Evolutionary conservation across 2,113 vertebrate species (phyloP).

Genomic region (Carassius carassius): DNA sequence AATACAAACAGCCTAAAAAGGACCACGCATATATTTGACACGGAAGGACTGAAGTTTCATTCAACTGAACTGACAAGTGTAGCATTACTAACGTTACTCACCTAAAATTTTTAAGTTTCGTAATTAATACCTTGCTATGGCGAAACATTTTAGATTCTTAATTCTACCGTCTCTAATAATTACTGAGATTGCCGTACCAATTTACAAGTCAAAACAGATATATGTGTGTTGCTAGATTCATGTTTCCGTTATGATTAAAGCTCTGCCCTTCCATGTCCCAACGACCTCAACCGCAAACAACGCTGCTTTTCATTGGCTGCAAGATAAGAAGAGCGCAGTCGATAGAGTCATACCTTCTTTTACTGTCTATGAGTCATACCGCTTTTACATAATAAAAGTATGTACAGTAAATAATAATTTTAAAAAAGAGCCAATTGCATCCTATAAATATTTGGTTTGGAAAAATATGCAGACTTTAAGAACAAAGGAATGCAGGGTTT

Average conservation of each 20-base stretch:
- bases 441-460: too few relatives aligned
- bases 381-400: neutral
- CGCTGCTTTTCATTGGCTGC: conserved; percentile 1
- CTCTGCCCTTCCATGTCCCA: conserved; percentile 20
- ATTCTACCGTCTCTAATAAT: neutral
- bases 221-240: neutral
- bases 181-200: neutral
- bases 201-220: neutral
- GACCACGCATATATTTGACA: neutral
- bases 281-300: neutral
- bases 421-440: too few relatives aligned
- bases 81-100: conserved; percentile 52
- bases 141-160: conserved; percentile 67
- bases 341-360: conserved; percentile 28
- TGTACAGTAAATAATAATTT: neutral
- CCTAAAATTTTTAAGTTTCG: conserved; percentile 67
- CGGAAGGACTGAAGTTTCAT: neutral
- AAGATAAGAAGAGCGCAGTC: neutral
- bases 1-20: neutral
- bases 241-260: neutral
- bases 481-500: neutral
- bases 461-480: neutral
- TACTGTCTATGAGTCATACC: too few relatives aligned
- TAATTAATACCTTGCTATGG: conserved; percentile 59
- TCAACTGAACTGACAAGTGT: neutral